A percentile compares a stretch with the other conserved stretches of the same genome.
Conservation (phyloP, 1,140 invertebrate genomes). For the Zeugodacus cucurbitae region DNA sequence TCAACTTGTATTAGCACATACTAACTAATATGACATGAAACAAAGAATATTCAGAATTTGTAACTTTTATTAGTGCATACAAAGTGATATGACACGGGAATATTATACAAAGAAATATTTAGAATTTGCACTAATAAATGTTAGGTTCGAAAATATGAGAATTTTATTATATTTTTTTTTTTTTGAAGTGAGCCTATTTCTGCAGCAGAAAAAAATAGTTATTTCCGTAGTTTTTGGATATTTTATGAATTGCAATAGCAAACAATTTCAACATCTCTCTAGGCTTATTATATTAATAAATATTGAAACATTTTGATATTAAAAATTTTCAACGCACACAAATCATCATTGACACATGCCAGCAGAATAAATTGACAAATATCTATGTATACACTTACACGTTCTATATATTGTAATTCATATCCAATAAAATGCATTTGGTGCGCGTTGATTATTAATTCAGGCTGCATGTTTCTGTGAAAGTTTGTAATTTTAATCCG, state of each 20-base stretch:
- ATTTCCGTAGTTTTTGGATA: neutral
- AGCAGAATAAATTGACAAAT: neutral
- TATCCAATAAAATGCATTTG: neutral
- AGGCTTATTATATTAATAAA: conserved; percentile 26
- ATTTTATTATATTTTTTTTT: too few species aligned
- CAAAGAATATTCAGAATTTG: too few species aligned
- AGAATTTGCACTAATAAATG: neutral
- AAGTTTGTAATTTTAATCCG: conserved; percentile 18
- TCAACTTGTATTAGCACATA: too few species aligned
- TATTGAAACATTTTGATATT: neutral
- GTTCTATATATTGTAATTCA: neutral
- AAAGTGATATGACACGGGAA: too few species aligned
- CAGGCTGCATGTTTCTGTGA: neutral
- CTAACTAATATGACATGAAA: too few species aligned
- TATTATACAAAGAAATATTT: neutral
- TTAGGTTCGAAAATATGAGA: neutral
- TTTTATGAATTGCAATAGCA: neutral
- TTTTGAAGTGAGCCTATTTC: too few species aligned
- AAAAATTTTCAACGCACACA: neutral
- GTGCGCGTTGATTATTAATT: neutral
- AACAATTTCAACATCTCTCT: neutral
- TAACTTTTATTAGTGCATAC: too few species aligned
- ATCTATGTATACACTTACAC: neutral
- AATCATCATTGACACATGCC: conserved; percentile 7
- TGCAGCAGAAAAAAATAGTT: neutral